These are phyloP conservation scores for Probosciger aterrimus DNA, from an alignment of 2,113 vertebrate species.

Conservation along the genomic window DNA sequence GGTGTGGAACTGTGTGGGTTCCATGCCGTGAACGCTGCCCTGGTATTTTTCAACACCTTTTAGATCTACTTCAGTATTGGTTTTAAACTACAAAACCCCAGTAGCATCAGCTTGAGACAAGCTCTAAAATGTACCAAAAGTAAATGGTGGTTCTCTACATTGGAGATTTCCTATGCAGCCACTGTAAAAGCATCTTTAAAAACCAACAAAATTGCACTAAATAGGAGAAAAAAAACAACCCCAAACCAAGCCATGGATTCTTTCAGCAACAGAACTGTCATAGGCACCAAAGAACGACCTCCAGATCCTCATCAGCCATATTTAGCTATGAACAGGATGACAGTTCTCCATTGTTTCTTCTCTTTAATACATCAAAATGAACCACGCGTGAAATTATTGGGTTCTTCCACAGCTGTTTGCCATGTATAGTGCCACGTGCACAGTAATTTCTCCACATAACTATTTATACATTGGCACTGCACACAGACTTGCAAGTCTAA, in stretches of 20 bases:
- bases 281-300: constrained; percentile 8
- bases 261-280: background rate
- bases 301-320: background rate
- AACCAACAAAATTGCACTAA: background rate
- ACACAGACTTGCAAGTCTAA: background rate
- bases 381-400: background rate
- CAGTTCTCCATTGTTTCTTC: constrained; percentile 25
- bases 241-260: background rate
- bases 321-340: constrained; percentile 19
- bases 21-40: rapidly evolving
- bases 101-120: background rate
- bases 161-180: background rate
- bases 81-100: background rate
- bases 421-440: background rate
- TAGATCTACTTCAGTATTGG: background rate
- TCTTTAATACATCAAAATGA: constrained; percentile 35
- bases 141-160: background rate
- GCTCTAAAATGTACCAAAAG: background rate
- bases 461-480: background rate
- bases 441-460: background rate
- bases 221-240: background rate
- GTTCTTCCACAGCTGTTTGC: constrained; percentile 34
- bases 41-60: background rate
- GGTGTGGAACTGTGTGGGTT: background rate
- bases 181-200: background rate